These are phyloP conservation scores for Hirtodrosophila duncani DNA, from an alignment of 2,888 invertebrate genomes.

Conservation along the genomic window DNA sequence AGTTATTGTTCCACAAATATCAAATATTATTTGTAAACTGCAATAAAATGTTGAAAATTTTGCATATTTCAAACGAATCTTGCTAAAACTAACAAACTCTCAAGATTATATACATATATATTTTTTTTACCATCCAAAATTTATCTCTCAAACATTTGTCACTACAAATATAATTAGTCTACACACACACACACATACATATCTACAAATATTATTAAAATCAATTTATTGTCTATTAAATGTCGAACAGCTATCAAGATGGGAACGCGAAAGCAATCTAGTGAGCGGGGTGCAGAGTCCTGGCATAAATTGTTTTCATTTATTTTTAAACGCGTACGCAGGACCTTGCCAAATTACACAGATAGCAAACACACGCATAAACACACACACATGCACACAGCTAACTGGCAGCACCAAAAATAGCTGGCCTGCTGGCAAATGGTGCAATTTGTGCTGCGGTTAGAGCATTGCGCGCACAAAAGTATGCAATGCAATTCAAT, in stretches of 20 bases:
- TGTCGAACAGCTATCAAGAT: too few species aligned
- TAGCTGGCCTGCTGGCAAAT: conserved; percentile 33
- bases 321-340: conserved; percentile 55
- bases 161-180: conserved; percentile 13
- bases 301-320: conserved; percentile 41
- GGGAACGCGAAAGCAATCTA: too few species aligned
- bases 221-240: conserved; percentile 24
- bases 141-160: conserved; percentile 3
- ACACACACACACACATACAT: conserved; percentile 3
- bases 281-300: too few species aligned
- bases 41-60: too few species aligned
- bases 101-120: too few species aligned
- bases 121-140: too few species aligned
- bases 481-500: conserved; percentile 25
- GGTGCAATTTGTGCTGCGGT: conserved; percentile 14
- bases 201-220: conserved; percentile 15
- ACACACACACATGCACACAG: conserved; percentile 4
- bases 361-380: conserved; percentile 17
- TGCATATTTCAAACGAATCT: too few species aligned
- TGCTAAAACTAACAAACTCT: too few species aligned
- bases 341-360: conserved; percentile 27
- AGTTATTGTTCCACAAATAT: too few species aligned
- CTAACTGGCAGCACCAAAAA: conserved; percentile 32
- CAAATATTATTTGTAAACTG: too few species aligned
- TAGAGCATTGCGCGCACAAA: conserved; percentile 37